These are phyloP conservation scores for Cephus pygmeus DNA, from an alignment of 2,888 invertebrate species.

Conservation along the genomic window DNA sequence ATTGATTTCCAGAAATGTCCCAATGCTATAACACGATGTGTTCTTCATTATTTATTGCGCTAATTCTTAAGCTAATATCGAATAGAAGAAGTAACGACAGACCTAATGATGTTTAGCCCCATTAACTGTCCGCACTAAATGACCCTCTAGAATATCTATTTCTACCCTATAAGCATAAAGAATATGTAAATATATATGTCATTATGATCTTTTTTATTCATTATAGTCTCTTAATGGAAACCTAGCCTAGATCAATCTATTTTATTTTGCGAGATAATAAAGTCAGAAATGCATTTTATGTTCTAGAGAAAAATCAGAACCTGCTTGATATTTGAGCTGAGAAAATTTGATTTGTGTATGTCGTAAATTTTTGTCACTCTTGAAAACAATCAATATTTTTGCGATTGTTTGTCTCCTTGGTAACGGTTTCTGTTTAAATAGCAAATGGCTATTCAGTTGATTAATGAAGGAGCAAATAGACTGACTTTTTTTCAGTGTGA, in stretches of 20 bases:
- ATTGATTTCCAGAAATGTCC: background rate
- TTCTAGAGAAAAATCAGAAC: background rate
- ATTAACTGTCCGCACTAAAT: background rate
- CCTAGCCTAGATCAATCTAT: background rate
- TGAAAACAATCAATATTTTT: conserved; percentile 6
- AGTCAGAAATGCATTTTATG: background rate
- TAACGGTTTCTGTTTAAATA: background rate
- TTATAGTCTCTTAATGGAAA: background rate
- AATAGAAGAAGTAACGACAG: background rate
- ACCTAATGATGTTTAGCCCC: background rate
- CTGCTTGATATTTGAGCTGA: background rate
- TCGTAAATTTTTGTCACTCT: background rate
- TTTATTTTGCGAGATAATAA: background rate
- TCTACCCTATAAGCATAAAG: background rate
- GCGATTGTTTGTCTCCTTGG: conserved; percentile 11
- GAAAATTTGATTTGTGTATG: background rate
- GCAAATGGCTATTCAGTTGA: background rate
- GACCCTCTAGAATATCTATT: background rate
- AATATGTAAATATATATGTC: background rate
- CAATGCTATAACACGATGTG: background rate
- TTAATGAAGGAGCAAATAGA: background rate
- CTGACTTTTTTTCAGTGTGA: background rate
- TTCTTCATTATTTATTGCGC: conserved; percentile 31
- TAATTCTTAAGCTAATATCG: conserved; percentile 24
- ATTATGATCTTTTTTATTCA: background rate